Evolutionary conservation across 2,888 invertebrate species (phyloP), one percentile per base, ranked within the genome.

Genomic region (Zaprionus bogoriensis): DNA sequence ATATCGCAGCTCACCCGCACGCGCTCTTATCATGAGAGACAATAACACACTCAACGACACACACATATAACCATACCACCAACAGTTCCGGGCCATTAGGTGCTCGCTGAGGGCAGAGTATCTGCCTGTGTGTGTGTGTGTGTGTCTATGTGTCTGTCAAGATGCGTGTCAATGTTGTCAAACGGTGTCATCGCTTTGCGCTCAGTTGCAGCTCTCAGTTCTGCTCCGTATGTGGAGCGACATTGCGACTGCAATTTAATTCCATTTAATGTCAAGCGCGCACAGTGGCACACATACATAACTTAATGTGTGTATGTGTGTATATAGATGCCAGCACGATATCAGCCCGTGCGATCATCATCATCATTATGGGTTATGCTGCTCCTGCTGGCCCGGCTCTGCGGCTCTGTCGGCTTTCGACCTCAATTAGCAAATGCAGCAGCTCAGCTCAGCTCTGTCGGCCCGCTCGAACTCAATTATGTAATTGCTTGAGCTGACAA

Each of bases 131-230:
- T 30, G 41, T 46, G 32, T 51, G 28, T 50, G 20, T 41, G 50
- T 25, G 12, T 14, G 5, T 32, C 6, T 55, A 50, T 63, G 70
- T 64, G 47, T 67, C 44, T 51, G 64, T 74, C 53, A 59, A 77
- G 78, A 74, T 77, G 69, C 80, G 81, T 74, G 81, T 70, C 79
- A 81, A 73, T 77, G 77, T 84, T 83, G 87, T 83, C 84, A 74
- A 83, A 83, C 84, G 84, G 63, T 83, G 82, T 80, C 82, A 83
- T 86, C 87, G 62, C 62, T 76, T 47, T n/a, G n/a, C n/a, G n/a
- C n/a, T 51, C 48, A 52, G 22, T 20, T 36, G 51, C 50, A n/a
- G n/a, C n/a, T n/a, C n/a, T n/a, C n/a, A n/a, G n/a, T 44, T 38
- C 30, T 14, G 23, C 30, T 2, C 32, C 32, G n/a, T 32, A 54